Conservation (phyloP, 2,797 vertebrate genomes). For the Notamacropus eugenii region DNA sequence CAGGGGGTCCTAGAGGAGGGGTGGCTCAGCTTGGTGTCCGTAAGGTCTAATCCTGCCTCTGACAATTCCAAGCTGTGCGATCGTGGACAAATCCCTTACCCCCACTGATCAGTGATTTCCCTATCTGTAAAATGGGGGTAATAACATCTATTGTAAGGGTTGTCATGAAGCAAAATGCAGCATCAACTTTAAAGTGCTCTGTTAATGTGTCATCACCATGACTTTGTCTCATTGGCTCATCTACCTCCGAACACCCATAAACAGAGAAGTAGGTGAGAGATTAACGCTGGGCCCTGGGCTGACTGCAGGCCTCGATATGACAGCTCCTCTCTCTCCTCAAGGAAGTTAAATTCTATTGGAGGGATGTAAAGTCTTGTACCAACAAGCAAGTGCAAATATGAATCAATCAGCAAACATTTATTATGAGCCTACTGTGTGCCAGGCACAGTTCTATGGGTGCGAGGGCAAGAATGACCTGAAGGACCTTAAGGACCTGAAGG, state of each 20-base stretch:
- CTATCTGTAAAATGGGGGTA: constrained; percentile 25
- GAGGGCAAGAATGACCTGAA: background rate
- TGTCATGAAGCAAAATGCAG: background rate
- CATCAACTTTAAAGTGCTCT: background rate
- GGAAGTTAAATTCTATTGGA: background rate
- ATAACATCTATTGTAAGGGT: constrained; percentile 9
- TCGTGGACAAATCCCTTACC: background rate
- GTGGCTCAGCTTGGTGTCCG: background rate
- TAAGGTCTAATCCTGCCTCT: background rate
- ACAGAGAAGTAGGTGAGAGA: background rate
- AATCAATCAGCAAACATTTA: background rate
- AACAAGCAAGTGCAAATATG: background rate
- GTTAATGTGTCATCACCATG: background rate
- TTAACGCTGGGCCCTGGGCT: background rate
- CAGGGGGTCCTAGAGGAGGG: background rate
- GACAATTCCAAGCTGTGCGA: background rate
- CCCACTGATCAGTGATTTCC: constrained; percentile 29
- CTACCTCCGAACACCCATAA: background rate
- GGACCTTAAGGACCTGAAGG: background rate
- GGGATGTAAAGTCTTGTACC: background rate
- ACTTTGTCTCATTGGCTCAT: background rate
- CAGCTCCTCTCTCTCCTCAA: background rate
- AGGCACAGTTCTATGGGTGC: background rate
- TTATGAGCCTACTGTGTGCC: background rate
- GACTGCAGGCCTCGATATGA: background rate